Evolutionary conservation across 2,888 invertebrate species (phyloP), one percentile per base, ranked within the genome.

Genomic region (Resseliella maxima): DNA sequence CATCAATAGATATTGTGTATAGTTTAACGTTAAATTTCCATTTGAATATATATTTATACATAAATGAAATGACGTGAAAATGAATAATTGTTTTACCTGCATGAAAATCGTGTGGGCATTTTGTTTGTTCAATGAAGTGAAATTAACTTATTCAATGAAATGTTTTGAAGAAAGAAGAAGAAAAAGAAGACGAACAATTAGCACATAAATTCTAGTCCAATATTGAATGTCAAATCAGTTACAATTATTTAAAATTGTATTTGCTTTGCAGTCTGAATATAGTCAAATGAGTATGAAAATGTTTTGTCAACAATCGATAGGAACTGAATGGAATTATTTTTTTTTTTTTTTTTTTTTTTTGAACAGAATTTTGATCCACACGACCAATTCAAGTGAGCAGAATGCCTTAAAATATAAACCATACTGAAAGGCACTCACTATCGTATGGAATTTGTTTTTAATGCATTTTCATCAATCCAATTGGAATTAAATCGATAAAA

Each of bases 1-100:
- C 27, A 81, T 35, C 21, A 81, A 35, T 38, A 38, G 83, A 83
- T n/a, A 2, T 83, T 31, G 36, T 83, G 83, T 83, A 83, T 83
- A 83, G 36, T 83, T 83, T 83, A 38, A 38, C 18, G 83, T 83
- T 83, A 38, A n/a, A 38, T 27, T 83, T 83, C 83, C 36, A 38
- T 31, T 38, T 38, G 83, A 83, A 15, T 18, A 38, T 83, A 83
- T 83, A 83, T 83, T 38, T 83, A 83, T 83, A 35, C 18, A 54
- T 72, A 38, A 21, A 38, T 83, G 41, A 83, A 83, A 18, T 50
- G 46, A 36, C 38, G 8, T 2, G 35, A 35, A 18, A 2, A 35
- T 1, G 15, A 31, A 72, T 72, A 24, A 72, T 83, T 38, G 83
- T 83, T 83, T 83, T 83, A 83, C 38, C 21, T 35, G 64, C 24